Evolutionary conservation across 2,113 vertebrate species (phyloP).

Genomic region (Sula dactylatra): DNA sequence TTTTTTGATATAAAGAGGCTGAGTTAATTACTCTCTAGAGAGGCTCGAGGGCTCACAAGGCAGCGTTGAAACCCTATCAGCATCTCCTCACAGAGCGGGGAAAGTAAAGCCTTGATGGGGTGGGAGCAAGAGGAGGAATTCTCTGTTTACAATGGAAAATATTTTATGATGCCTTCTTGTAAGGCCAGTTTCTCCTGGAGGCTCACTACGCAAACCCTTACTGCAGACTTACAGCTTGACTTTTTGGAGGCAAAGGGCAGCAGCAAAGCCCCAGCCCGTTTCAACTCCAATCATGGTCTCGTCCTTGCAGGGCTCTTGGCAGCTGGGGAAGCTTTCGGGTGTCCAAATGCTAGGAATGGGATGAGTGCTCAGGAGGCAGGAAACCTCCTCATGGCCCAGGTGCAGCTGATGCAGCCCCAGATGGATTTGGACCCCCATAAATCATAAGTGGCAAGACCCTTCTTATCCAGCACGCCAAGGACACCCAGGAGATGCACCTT

Average conservation of each 20-base stretch:
- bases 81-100: background rate
- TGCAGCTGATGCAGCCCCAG: background rate
- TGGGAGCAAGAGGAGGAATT: background rate
- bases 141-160: background rate
- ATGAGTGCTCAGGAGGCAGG: background rate
- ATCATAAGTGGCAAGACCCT: background rate
- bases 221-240: background rate
- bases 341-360: background rate
- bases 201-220: background rate
- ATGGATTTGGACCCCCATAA: background rate
- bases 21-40: background rate
- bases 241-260: background rate
- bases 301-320: background rate
- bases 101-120: background rate
- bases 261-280: background rate
- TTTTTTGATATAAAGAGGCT: background rate
- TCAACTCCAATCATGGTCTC: fast-evolving
- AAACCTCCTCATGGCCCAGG: background rate
- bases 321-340: background rate
- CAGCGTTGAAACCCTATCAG: background rate
- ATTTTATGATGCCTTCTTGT: background rate
- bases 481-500: background rate
- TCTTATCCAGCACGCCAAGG: background rate
- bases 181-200: background rate
- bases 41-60: background rate